Conservation (phyloP, 1,140 invertebrate species). For the Nasonia giraulti region DNA sequence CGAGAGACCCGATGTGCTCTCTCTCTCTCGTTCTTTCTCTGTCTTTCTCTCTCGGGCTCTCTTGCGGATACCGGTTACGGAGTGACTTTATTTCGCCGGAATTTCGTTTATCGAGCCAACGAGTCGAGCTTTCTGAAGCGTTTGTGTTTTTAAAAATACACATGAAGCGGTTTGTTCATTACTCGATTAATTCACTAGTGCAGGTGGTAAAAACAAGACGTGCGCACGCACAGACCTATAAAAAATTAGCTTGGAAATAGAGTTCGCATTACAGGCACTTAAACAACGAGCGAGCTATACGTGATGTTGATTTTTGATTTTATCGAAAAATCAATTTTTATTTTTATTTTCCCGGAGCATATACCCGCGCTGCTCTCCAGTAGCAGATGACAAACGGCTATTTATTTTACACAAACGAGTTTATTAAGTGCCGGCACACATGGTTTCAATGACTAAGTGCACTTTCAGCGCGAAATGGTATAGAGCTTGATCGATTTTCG, state of each 20-base stretch:
- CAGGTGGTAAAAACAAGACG: background rate
- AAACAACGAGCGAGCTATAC: no score
- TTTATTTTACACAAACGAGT: background rate
- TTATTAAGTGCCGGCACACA: background rate
- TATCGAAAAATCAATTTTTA: background rate
- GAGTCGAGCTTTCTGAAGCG: background rate
- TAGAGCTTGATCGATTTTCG: slow-evolving; percentile 24
- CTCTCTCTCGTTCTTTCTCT: background rate
- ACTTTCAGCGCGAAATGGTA: background rate
- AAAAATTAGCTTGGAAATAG: background rate
- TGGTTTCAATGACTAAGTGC: slow-evolving; percentile 9
- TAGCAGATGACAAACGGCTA: background rate
- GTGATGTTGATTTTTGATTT: background rate
- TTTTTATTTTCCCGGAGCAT: background rate
- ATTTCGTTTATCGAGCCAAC: background rate
- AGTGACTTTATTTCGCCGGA: background rate
- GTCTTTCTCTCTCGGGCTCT: no score
- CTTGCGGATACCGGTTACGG: background rate
- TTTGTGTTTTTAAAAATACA: background rate
- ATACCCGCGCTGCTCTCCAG: no score
- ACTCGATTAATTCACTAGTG: background rate
- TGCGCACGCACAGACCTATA: background rate
- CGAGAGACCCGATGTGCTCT: background rate
- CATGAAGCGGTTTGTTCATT: background rate
- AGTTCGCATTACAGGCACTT: background rate